Base-by-base conservation (phyloP, 2,797 vertebrate genomes). In the Leucoraja ocellata region DNA sequence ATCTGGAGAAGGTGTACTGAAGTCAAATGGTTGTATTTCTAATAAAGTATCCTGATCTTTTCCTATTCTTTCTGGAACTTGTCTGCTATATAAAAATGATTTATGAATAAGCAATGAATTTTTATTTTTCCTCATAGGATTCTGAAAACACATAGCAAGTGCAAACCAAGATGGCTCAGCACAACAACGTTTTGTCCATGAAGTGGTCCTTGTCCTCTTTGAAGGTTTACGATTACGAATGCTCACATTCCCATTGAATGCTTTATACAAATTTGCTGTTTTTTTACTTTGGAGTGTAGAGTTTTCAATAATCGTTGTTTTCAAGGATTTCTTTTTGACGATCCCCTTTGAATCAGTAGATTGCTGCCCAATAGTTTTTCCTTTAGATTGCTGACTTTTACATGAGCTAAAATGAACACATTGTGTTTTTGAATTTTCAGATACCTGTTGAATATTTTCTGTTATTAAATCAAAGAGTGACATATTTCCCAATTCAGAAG, bases 1-100 rank as follows among this genome's bases (percentile, higher is more conserved):
- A 94, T 99, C 99, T 18, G 98, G 99, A 93, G 99, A 99, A n/a
- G 98, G 98, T 0, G 98, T 97, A 95, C 98, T 96, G 93, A 99
- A 99, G 94, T 96, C 94, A 96, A 99, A 99, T 0, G 98, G 98
- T 78, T 95, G 95, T 93, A 99, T 97, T 93, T 96, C 94, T 78
- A 95, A 93, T 54, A 96, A 58, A 94, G 96, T 95, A 63, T 93
- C 95, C 93, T 96, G 95, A 94, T 98, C 97, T 96, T 97, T 96
- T 93, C 95, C 95, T 94, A 96, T 96, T 93, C 95, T 90, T 0
- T 96, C 95, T 94, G 96, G 95, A 83, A 96, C 95, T 95, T 97
- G 97, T 58, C 95, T 96, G 94, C 95, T 95, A 94, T 97, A 97
- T 0, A 97, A 94, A 94, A 97, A 97, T 81, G 96, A 95, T 94